Base-by-base conservation (phyloP, 1,140 invertebrate genomes). In the Leptinotarsa undecemlineata region DNA sequence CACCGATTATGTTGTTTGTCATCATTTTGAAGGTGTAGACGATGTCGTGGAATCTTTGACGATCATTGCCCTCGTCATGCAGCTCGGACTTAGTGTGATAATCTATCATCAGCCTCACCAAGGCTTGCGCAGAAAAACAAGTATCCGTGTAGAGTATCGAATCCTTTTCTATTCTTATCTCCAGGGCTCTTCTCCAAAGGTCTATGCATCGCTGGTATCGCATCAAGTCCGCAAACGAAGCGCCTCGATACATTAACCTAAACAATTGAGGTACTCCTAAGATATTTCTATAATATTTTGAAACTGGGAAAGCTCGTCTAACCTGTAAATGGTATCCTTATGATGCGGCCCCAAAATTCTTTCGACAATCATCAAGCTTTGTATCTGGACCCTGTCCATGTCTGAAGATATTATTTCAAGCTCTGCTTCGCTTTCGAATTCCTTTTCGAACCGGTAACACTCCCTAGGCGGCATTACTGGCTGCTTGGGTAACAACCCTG, bases 141-240 rank as follows among this genome's bases (percentile, higher is more conserved):
- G 94, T 93, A 86, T 96, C 94, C 11, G 88, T 84, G 78, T 88
- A 88, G 33, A 91, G 82, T 76, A 94, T 90, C 20, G 91, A 91
- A 74, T 85, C 84, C 85, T 92, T 95, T 78, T 90, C 88, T 6
- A 95, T 91, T 77, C 93, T 88, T 69, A 94, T 90, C 84, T 95
- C 90, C 19, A 96, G 86, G 42, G 93, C 92, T 85, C 94, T 90
- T 74, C 88, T 87, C 95, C 95, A 96, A 19, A 96, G 86, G 85
- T 95, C 92, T 74, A 96, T 93, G 84, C 95, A 96, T 69, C 92
- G 87, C 82, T 95, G 93, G 85, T 95, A 94, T 75, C 93, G 90
- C 74, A 94, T 86, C 20, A 93, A 90, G 84, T 97, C 95, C 1
- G 94, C 95, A 86, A 95, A 96, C 0, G 94, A 91, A 4, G 95